These are phyloP conservation scores for Trichopria drosophilae DNA, from an alignment of 2,888 invertebrate species.

Conservation along the genomic window DNA sequence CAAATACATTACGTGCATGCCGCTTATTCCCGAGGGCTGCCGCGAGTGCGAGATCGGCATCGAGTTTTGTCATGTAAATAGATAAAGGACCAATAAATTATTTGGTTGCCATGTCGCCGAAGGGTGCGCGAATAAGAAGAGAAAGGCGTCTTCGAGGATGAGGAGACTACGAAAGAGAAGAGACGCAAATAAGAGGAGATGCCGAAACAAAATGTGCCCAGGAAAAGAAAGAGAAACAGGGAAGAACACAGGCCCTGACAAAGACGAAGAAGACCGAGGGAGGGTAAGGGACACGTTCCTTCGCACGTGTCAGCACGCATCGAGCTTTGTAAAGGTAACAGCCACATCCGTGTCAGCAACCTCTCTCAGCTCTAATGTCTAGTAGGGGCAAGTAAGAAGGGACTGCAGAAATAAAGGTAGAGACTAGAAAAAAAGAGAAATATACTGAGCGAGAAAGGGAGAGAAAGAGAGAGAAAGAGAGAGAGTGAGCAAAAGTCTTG, in stretches of 20 bases:
- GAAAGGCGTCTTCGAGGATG: conserved; percentile 1
- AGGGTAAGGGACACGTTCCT: conserved; percentile 26
- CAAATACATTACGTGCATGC: not conserved
- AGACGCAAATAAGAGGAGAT: conserved; percentile 5
- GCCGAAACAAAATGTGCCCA: too few relatives aligned
- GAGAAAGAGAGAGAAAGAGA: conserved; percentile 17
- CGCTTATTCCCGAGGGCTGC: not conserved
- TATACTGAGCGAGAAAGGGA: conserved; percentile 13
- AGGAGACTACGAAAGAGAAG: conserved; percentile 10
- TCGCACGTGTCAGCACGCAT: conserved; percentile 35
- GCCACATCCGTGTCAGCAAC: conserved; percentile 43
- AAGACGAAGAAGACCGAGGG: too few relatives aligned
- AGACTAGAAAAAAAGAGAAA: too few relatives aligned
- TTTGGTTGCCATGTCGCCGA: conserved; percentile 8
- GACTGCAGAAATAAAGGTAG: not conserved
- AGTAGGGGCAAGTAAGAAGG: not conserved
- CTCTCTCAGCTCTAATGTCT: conserved; percentile 7
- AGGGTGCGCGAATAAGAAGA: conserved; percentile 3
- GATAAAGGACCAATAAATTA: conserved; percentile 38
- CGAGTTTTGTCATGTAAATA: conserved; percentile 48
- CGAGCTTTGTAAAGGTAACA: conserved; percentile 25
- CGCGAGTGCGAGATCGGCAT: conserved; percentile 43
- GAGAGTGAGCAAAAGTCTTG: conserved; percentile 24
- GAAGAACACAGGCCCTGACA: too few relatives aligned
- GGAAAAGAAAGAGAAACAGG: conserved; percentile 8